Evolutionary conservation across 2,113 vertebrate genomes (phyloP), one percentile per base, ranked within the genome.

Genomic region (Cichladusa arquata): DNA sequence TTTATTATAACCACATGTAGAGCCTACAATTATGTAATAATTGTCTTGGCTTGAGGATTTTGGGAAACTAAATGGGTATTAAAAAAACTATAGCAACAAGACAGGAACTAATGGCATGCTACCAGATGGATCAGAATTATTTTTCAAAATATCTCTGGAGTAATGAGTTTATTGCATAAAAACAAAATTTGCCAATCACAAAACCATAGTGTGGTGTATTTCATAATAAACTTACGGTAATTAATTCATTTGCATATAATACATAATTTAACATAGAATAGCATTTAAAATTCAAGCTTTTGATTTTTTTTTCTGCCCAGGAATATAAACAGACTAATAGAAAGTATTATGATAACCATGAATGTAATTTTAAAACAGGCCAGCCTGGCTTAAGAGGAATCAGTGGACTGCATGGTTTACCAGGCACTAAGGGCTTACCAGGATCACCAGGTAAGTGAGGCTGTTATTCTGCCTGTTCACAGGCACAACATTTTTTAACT

Each of bases 371-470:
- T 92, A 58, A 94, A 95, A 86, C 97, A 99, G 99, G 99, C 92
- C 97, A 97, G 42, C 98, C 98, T 19, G 99, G 99, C 26, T 53
- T 95, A 48, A 98, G 97, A 88, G 99, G 99, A 78, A 98, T 99
- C 76, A 5, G 89, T n/a, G 98, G 98, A 45, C 58, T 98, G 36
- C 97, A 98, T 74, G 99, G 99, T 53, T 92, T 98, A 62, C 96
- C 97, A 1, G 98, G 98, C 93, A 98, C 97, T 25, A 99, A 99
- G 95, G 99, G 99, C 54, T 57, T 97, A 28, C 82, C 85, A 4
- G 99, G 99, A 91, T 96, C 98, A 50, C 95, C 98, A 98, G 99
- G 99, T 99, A 98, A 70, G 86, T 79, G 60, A 64, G 38, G 36
- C n/a, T 72, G 8, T 16, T 19, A 9, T 3, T 86, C 34, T 47